Percentiles rank a stretch among this genome's conserved stretches.
Conservation (phyloP, 1,140 invertebrate genomes). For the Drosophila kepulauana region DNA sequence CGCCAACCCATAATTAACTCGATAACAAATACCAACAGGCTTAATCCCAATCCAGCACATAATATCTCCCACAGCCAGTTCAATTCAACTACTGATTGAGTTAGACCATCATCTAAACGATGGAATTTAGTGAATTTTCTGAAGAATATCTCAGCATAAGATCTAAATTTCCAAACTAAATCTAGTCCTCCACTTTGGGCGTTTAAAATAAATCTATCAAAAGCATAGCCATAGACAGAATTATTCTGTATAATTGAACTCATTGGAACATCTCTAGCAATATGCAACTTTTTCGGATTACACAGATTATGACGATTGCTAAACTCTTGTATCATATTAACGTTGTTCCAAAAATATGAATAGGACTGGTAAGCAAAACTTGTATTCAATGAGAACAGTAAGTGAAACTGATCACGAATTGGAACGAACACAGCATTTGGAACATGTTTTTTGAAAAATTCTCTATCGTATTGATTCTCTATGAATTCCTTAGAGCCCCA, state of each 20-base stretch:
- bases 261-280: conserved; percentile 2
- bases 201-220: conserved; percentile 4
- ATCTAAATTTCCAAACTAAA: too few species aligned
- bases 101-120: too few species aligned
- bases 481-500: not conserved
- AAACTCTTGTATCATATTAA: conserved; percentile 7
- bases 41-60: too few species aligned
- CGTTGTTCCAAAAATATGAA: not conserved
- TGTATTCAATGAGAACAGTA: conserved; percentile 25
- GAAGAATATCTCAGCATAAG: too few species aligned
- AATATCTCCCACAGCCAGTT: too few species aligned
- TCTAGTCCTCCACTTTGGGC: not conserved
- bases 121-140: too few species aligned
- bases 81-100: too few species aligned
- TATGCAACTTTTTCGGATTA: not conserved
- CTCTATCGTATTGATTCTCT: not conserved
- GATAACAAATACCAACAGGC: too few species aligned
- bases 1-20: too few species aligned
- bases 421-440: conserved; percentile 18
- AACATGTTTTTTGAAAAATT: not conserved
- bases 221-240: conserved; percentile 25
- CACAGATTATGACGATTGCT: conserved; percentile 17
- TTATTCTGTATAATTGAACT: conserved; percentile 21
- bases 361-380: conserved; percentile 46
- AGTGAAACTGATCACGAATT: not conserved